phyloP scores from a whole-genome alignment of 2,113 vertebrate genomes.

The Mohoua ochrocephala region DNA sequence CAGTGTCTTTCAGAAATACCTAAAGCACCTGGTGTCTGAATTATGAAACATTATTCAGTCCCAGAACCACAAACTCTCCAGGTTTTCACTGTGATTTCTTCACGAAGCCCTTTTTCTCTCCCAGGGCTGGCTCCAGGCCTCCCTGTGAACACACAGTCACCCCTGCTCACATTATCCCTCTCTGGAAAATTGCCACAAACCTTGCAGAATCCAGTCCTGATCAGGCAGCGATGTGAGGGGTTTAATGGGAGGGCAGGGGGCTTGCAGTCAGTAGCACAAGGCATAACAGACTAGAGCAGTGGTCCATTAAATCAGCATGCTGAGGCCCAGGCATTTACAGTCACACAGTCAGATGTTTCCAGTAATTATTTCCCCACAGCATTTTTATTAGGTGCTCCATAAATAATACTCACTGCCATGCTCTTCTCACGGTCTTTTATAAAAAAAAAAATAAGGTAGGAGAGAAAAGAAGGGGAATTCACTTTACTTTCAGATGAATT shows the following conservation, averaged over 20 bases:
- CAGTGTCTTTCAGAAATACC: neutral
- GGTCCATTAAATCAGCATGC: constrained; percentile 67
- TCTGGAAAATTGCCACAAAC: constrained; percentile 57
- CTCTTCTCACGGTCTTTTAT: constrained; percentile 47
- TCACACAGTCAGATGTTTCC: constrained; percentile 73
- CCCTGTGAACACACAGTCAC: constrained; percentile 15
- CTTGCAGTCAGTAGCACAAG: constrained; percentile 41
- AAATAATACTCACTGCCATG: constrained; percentile 74
- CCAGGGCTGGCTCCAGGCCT: neutral
- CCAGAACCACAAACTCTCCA: neutral
- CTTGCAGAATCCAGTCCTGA: neutral
- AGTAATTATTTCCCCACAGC: constrained; percentile 76
- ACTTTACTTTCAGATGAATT: neutral
- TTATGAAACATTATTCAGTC: neutral
- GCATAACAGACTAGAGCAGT: constrained; percentile 55
- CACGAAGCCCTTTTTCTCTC: neutral
- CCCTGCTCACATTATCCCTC: neutral
- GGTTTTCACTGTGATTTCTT: neutral
- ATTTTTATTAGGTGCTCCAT: constrained; percentile 78
- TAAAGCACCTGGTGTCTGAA: neutral
- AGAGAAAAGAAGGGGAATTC: constrained; percentile 33
- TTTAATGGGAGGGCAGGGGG: constrained; percentile 57
- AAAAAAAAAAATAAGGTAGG: neutral
- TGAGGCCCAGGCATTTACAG: constrained; percentile 72
- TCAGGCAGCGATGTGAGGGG: neutral